A percentile compares a stretch with the other conserved stretches of the same genome.
Evolutionary conservation across 2,888 invertebrate genomes (phyloP).

Genomic region (Apamea crenata): DNA sequence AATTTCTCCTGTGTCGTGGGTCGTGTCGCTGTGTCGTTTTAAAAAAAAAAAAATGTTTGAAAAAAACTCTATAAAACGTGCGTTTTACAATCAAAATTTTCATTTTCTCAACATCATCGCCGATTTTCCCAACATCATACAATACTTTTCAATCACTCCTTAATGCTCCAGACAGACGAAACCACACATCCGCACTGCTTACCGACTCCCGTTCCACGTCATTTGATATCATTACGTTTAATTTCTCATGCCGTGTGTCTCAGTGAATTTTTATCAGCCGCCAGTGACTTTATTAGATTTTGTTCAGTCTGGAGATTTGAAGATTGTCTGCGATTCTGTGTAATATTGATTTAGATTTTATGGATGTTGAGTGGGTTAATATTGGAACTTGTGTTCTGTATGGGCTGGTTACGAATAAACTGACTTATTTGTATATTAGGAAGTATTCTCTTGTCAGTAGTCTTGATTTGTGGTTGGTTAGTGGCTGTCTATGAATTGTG

Average conservation of each 20-base stretch:
- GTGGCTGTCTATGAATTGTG: background rate
- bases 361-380: slow-evolving; percentile 15
- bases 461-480: background rate
- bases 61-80: background rate
- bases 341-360: slow-evolving; percentile 61
- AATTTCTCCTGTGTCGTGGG: too few relatives aligned
- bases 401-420: background rate
- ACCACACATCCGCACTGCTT: slow-evolving; percentile 54
- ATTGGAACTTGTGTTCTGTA: background rate
- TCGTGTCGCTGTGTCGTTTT: too few relatives aligned
- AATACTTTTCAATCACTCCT: slow-evolving; percentile 30
- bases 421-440: background rate
- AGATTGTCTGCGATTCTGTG: slow-evolving; percentile 68
- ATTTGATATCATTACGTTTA: slow-evolving; percentile 84
- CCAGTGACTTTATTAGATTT: slow-evolving; percentile 84
- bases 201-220: slow-evolving; percentile 72
- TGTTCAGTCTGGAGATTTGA: slow-evolving; percentile 80
- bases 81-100: background rate
- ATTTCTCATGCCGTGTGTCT: slow-evolving; percentile 83
- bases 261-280: slow-evolving; percentile 80
- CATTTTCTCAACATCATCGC: too few relatives aligned
- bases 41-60: too few relatives aligned
- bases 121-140: background rate
- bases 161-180: slow-evolving; percentile 39
- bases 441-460: background rate